Percentiles rank a stretch among this genome's conserved stretches.
These are phyloP conservation scores for Anoplophora glabripennis DNA, from an alignment of 1,140 invertebrate genomes.

Conservation along the genomic window DNA sequence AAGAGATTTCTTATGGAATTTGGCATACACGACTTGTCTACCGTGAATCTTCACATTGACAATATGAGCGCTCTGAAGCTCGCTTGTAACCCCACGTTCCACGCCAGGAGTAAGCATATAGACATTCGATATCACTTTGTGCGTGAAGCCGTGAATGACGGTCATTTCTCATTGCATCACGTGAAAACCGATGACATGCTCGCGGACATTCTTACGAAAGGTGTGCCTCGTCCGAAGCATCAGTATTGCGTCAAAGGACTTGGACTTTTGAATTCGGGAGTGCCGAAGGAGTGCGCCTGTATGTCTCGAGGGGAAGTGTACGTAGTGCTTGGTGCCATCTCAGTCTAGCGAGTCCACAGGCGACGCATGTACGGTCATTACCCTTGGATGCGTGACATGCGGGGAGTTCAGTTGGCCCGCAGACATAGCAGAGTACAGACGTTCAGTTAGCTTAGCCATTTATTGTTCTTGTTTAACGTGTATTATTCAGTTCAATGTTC, in stretches of 20 bases:
- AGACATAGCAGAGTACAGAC: no score
- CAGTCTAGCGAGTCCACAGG: no score
- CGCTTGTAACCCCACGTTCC: conserved; percentile 26
- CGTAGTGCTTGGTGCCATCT: no score
- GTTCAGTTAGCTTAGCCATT: no score
- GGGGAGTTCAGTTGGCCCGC: no score
- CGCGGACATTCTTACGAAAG: conserved; percentile 38
- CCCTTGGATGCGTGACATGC: no score
- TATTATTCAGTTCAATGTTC: no score
- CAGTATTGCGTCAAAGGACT: neutral
- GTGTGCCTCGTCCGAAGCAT: conserved; percentile 5
- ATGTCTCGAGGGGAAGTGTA: no score
- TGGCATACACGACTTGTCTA: conserved; percentile 5
- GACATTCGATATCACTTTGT: conserved; percentile 39
- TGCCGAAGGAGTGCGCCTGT: no score
- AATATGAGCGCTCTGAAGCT: conserved; percentile 35
- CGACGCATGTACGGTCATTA: no score
- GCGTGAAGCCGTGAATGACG: conserved; percentile 15
- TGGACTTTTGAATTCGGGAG: no score
- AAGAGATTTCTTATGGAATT: conserved; percentile 24
- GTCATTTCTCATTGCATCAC: conserved; percentile 18
- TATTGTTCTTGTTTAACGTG: no score
- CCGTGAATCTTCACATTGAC: conserved; percentile 27
- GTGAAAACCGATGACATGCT: conserved; percentile 23
- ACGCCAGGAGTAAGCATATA: conserved; percentile 40